Percentiles rank a stretch among this genome's conserved stretches.
Conservation (phyloP, 2,888 invertebrate genomes). For the Troides oblongomaculatus region DNA sequence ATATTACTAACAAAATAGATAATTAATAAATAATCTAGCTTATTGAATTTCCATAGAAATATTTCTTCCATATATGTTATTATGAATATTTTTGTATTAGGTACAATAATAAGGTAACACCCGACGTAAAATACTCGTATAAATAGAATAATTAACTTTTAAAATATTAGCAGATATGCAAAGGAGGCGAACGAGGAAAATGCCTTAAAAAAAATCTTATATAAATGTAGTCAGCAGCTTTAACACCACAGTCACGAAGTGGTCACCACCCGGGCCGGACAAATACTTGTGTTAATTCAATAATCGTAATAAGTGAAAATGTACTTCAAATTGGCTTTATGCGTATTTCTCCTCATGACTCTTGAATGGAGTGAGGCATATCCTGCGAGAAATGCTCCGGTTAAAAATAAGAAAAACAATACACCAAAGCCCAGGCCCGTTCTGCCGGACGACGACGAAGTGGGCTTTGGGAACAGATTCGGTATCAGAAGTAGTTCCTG, state of each 20-base stretch:
- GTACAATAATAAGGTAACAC: no score
- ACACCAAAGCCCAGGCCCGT: conserved; percentile 9
- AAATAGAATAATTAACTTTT: not conserved
- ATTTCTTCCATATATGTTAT: no score
- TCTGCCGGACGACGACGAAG: conserved; percentile 16
- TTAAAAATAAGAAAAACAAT: not conserved
- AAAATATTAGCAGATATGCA: not conserved
- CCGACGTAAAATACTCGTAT: not conserved
- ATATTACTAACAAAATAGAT: no score
- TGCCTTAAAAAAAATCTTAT: not conserved
- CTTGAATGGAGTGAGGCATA: conserved; percentile 20
- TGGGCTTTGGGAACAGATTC: conserved; percentile 18
- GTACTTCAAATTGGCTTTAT: conserved; percentile 24
- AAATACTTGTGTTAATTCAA: conserved; percentile 1
- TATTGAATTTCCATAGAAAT: no score
- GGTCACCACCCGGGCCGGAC: not conserved
- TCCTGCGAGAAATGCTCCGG: not conserved
- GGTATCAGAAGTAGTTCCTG: conserved; percentile 17
- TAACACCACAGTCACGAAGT: not conserved
- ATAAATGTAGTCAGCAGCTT: conserved; percentile 7
- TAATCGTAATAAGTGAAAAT: conserved; percentile 8
- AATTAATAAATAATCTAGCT: no score
- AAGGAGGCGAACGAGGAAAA: conserved; percentile 18
- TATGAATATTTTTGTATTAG: no score
- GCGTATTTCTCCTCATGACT: conserved; percentile 21